A percentile compares a stretch with the other conserved stretches of the same genome.
Evolutionary conservation across 2,113 vertebrate genomes (phyloP).

Genomic region (Plecturocebus donacophilus): DNA sequence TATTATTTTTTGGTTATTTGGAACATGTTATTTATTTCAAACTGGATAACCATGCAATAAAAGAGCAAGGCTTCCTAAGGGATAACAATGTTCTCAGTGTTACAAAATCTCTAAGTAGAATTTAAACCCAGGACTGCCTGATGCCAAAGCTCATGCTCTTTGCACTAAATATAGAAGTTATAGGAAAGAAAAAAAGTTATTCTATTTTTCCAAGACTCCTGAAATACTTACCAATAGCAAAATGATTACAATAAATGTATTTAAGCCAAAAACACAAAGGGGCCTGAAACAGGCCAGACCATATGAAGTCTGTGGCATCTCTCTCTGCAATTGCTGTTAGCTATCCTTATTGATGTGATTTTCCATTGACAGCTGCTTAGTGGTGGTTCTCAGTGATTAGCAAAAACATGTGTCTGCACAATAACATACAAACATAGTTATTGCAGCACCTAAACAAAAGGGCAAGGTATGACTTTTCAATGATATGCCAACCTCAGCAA

Average conservation of each 20-base stretch:
- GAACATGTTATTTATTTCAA: background rate
- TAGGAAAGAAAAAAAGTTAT: background rate
- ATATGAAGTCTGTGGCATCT: background rate
- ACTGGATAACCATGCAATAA: background rate
- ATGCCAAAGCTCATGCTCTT: background rate
- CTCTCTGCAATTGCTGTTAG: background rate
- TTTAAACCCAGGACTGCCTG: background rate
- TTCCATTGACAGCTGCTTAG: background rate
- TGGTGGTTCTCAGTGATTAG: conserved; percentile 7
- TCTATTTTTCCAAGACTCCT: background rate
- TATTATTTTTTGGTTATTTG: background rate
- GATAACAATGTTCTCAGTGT: background rate
- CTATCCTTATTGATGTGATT: conserved; percentile 28
- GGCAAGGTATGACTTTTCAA: background rate
- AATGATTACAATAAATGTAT: background rate
- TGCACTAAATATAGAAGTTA: background rate
- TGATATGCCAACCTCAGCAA: background rate
- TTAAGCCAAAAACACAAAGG: background rate
- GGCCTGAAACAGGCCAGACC: background rate
- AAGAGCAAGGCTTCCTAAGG: background rate
- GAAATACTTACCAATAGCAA: background rate
- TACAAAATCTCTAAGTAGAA: background rate
- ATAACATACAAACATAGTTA: conserved; percentile 3
- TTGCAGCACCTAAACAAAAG: conserved; percentile 36
- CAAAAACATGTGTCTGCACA: background rate